Conservation (phyloP, 2,888 invertebrate species). For the Proisotoma minuta region DNA sequence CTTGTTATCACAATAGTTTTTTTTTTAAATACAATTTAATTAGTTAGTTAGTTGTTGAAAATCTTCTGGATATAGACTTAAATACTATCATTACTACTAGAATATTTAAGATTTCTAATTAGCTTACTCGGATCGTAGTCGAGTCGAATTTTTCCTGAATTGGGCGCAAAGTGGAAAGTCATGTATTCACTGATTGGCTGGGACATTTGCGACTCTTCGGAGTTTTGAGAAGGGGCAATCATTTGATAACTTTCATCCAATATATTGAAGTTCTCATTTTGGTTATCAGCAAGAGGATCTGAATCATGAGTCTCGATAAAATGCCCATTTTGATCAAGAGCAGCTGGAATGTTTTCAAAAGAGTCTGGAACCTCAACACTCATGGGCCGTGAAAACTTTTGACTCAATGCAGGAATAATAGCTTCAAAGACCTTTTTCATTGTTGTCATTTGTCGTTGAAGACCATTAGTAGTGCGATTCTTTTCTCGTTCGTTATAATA, state of each 20-base stretch:
- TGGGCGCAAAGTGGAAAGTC: slow-evolving; percentile 5
- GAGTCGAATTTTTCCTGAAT: slow-evolving; percentile 6
- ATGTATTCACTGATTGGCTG: slow-evolving; percentile 4
- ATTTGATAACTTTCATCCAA: background rate
- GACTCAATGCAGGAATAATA: slow-evolving; percentile 6
- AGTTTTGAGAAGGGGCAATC: background rate
- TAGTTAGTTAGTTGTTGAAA: background rate
- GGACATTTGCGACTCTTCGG: background rate
- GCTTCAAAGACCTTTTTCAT: slow-evolving; percentile 15
- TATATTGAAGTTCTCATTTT: background rate
- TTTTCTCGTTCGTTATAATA: background rate
- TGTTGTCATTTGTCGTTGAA: slow-evolving; percentile 6
- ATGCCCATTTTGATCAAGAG: background rate
- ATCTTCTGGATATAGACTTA: too few species aligned
- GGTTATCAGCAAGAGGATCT: too few species aligned
- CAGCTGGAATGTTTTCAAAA: slow-evolving; percentile 9
- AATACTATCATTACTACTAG: background rate
- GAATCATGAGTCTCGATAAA: background rate
- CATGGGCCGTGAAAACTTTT: background rate
- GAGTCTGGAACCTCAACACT: slow-evolving; percentile 1
- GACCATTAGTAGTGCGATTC: background rate
- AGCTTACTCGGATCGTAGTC: slow-evolving; percentile 20
- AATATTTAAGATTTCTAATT: background rate
- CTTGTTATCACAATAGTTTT: background rate
- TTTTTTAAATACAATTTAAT: background rate